phyloP scores from a whole-genome alignment of 2,113 vertebrate species.

The Oenanthe oenanthe region DNA sequence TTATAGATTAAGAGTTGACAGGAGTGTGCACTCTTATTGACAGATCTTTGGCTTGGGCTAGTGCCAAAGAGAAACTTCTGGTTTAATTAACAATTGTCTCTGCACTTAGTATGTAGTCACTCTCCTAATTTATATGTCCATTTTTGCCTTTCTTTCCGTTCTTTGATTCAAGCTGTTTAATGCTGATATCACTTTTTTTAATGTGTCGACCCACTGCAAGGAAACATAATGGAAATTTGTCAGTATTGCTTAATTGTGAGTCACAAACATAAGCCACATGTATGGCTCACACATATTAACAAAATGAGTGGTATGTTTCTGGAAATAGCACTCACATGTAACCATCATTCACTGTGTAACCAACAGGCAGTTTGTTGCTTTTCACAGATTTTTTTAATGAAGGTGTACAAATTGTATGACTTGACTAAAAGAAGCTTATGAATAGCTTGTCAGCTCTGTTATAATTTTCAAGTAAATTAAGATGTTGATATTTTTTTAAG shows the following conservation, averaged over 20 bases:
- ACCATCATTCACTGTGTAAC: not conserved
- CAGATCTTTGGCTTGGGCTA: not conserved
- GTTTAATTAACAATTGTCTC: not conserved
- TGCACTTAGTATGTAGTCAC: not conserved
- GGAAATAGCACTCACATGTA: not conserved
- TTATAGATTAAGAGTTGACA: not conserved
- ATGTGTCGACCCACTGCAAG: not conserved
- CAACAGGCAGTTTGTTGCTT: not conserved
- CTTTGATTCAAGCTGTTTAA: not conserved
- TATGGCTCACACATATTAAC: not conserved
- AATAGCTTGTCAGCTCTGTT: not conserved
- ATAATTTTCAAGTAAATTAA: not conserved
- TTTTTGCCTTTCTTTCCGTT: not conserved
- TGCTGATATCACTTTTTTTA: not conserved
- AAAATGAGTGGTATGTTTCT: not conserved
- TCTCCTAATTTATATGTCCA: not conserved
- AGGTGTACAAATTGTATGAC: not conserved
- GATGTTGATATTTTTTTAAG: not conserved
- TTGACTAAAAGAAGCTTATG: not conserved
- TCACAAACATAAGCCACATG: not conserved
- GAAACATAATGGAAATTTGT: not conserved
- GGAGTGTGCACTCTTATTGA: fast-evolving
- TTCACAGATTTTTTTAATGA: not conserved
- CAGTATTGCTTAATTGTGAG: not conserved
- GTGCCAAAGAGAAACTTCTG: not conserved